Percentiles rank a stretch among this genome's conserved stretches.
These are phyloP conservation scores for Melinaea marsaeus DNA, from an alignment of 2,888 invertebrate genomes.

Conservation along the genomic window DNA sequence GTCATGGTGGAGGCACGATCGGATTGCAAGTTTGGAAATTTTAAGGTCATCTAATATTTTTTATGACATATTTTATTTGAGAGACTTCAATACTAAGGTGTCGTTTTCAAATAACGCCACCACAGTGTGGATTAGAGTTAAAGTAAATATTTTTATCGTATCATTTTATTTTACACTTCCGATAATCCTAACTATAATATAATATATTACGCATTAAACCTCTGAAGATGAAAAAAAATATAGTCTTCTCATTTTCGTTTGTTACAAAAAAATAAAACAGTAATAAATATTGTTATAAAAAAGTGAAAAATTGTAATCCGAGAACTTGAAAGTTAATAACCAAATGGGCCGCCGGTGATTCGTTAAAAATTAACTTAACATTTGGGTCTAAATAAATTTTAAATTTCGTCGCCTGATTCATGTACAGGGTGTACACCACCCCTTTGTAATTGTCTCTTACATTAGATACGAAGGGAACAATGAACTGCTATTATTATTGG, in stretches of 20 bases:
- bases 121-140: no score
- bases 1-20: constrained; percentile 34
- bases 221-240: no score
- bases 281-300: neutral
- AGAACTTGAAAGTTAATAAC: constrained; percentile 19
- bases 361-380: constrained; percentile 59
- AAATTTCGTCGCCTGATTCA: constrained; percentile 63
- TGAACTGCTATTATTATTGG: constrained; percentile 36
- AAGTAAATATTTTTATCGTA: no score
- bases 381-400: constrained; percentile 67
- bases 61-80: no score
- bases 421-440: constrained; percentile 46
- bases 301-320: neutral
- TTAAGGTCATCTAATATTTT: constrained; percentile 35
- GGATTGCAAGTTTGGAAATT: constrained; percentile 41
- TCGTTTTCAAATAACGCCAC: no score
- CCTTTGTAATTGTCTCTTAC: constrained; percentile 60
- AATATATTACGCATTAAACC: no score
- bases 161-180: no score
- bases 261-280: neutral
- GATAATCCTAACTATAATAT: no score
- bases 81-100: no score
- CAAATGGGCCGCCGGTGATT: constrained; percentile 58
- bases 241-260: neutral
- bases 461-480: constrained; percentile 59